Conservation (phyloP, 2,113 vertebrate species). For the Neotoma lepida region DNA sequence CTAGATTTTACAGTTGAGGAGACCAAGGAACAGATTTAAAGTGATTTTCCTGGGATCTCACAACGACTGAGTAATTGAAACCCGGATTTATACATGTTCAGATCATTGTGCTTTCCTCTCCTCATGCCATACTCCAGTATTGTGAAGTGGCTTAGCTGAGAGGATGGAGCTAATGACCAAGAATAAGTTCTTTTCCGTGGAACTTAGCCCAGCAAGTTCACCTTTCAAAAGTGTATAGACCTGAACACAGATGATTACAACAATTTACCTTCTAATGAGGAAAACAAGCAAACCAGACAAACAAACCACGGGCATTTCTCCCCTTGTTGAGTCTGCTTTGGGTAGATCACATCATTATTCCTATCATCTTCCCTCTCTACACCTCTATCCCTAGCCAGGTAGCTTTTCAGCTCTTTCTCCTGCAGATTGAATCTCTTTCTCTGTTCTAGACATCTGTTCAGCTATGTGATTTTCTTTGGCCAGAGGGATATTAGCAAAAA, state of each 20-base stretch:
- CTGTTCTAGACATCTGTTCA: not conserved
- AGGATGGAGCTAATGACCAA: not conserved
- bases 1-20: not conserved
- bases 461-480: not conserved
- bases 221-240: not conserved
- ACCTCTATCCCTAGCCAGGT: not conserved
- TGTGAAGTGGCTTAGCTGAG: conserved; percentile 14
- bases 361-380: not conserved
- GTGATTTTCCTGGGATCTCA: conserved; percentile 8
- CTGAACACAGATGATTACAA: not conserved
- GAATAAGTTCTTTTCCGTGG: not conserved
- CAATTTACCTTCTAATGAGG: not conserved
- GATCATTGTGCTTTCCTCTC: not conserved
- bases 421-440: not conserved
- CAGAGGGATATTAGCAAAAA: not conserved
- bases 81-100: not conserved
- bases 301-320: not conserved
- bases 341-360: too few species aligned
- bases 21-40: not conserved
- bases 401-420: not conserved
- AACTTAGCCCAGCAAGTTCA: not conserved
- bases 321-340: not conserved
- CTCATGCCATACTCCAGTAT: not conserved
- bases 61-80: not conserved
- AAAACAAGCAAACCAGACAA: not conserved